Evolutionary conservation across 2,113 vertebrate genomes (phyloP), one percentile per base, ranked within the genome.

Genomic region (Naja naja): DNA sequence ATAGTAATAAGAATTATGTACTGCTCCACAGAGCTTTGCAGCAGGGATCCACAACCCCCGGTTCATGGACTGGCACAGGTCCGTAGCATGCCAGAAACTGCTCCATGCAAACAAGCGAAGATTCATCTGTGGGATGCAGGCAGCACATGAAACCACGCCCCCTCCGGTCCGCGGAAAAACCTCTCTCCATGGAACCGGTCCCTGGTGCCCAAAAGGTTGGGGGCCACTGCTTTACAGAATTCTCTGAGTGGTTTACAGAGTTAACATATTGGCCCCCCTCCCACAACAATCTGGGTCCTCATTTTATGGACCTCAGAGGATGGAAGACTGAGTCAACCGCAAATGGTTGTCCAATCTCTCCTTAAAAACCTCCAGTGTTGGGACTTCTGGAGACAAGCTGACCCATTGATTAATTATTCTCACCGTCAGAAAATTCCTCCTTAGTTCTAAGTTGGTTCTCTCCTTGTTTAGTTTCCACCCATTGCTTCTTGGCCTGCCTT

Each of bases 61-160:
- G 1, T 54, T 16, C 53, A 4, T 18, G 53, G 53, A 54, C 4
- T 14, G 53, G 53, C 5, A 20, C 55, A 25, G 55, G 22, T 56
- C 55, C 0, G 22, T 1, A 1, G 55, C 22, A 56, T 56, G 5
- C 18, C 55, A 56, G 55, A 25, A 56, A 56, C 6, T 7, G 8
- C 2, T 7, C 22, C 22, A 0, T 7, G 7, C 22, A 8, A 56
- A 56, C 6, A 56, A 55, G 18, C 0, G 20, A 56, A 56, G 55
- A 5, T 23, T 22, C 55, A 56, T 25, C 55, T 8, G 54, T 55
- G 55, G 22, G 22, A 25, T 56, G 22, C 22, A 56, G 55, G 55
- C 22, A 56, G 22, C 55, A 25, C 7, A 23, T 2, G 1, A 56
- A 56, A 56, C 6, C 5, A 56, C 0, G 0, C 2, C 6, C 22